A percentile compares a stretch with the other conserved stretches of the same genome.
Evolutionary conservation across 2,113 vertebrate species (phyloP).

Genomic region (Panthera uncia): DNA sequence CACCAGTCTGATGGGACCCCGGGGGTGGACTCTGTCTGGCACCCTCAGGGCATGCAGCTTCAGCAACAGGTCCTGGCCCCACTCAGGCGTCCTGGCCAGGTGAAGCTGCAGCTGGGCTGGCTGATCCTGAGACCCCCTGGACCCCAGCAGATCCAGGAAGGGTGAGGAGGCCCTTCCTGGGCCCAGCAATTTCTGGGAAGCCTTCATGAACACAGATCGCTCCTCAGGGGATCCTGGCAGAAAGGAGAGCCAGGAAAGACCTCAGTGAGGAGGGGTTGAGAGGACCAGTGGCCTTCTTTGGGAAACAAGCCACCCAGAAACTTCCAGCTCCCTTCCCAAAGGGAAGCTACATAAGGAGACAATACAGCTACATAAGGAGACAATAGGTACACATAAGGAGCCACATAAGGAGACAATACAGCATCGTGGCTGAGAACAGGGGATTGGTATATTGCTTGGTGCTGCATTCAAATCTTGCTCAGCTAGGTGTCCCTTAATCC

Average conservation of each 20-base stretch:
- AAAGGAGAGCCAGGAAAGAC: not conserved
- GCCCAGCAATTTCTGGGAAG: conserved; percentile 53
- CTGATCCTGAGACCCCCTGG: not conserved
- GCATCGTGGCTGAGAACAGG: not conserved
- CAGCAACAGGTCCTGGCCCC: conserved; percentile 79
- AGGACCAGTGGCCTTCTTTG: not conserved
- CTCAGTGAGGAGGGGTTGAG: not conserved
- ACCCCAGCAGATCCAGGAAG: conserved; percentile 56
- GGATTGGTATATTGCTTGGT: not conserved
- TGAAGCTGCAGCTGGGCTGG: conserved; percentile 61
- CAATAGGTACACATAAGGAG: not conserved
- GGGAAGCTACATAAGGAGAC: not conserved
- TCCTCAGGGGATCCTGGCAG: conserved; percentile 77
- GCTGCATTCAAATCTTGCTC: not conserved
- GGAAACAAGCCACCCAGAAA: not conserved
- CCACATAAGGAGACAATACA: not conserved
- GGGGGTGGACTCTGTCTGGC: not conserved
- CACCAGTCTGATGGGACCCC: conserved; percentile 8
- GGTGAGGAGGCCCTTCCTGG: not conserved
- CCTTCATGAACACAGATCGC: conserved; percentile 76
- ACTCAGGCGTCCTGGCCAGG: conserved; percentile 55
- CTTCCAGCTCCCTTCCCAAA: not conserved
- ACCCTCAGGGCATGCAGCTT: conserved; percentile 47
- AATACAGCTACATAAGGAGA: not conserved
- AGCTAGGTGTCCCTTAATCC: not conserved